Base-by-base conservation (phyloP, 1,140 invertebrate species). In the Drosophila auraria region DNA sequence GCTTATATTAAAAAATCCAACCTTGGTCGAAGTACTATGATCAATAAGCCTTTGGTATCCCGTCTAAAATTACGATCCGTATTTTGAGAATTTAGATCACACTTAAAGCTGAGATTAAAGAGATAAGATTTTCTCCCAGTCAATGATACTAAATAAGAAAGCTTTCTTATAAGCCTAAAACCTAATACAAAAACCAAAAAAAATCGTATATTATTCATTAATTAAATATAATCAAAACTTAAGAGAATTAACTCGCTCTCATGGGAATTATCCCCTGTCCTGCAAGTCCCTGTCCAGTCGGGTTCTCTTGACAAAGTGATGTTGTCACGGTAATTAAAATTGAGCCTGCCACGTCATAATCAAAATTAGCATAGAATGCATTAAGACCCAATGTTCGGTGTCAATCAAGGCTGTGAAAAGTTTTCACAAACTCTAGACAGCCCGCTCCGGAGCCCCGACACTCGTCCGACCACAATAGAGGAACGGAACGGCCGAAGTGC, bases 331-430 rank as follows among this genome's bases (percentile, higher is more conserved):
- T 86, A 90, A 90, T 90, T 90, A 80, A 86, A 82, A 86, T 74
- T 86, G 74, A 58, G 36, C 38, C 73, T 59, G 79, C 57, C 80
- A 79, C 80, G 51, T 79, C 65, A 83, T 91, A 87, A 82, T 53
- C 69, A 68, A 71, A 87, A 92, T 92, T 92, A 87, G 83, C 91
- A 92, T 92, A 92, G 91, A 91, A 83, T 65, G 81, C 81, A 91
- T 92, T 91, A 92, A 84, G 87, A 80, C 58, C 64, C 81, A 87
- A 81, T 92, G 91, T 92, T 87, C 65, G 65, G 47, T 82, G 91
- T 92, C 91, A 92, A 92, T 92, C 91, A 92, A 84, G 79, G 27
- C 51, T 27, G 56, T 64, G 54, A 70, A 80, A 92, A 92, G 72
- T 92, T 92, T 80, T 78, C 79, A 61, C 30, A 79, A 84, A 84